Percentiles rank a stretch among this genome's conserved stretches.
Conservation (phyloP, 37 sponge, comb jelly and placozoan species). For the Eunapius fragilis region DNA sequence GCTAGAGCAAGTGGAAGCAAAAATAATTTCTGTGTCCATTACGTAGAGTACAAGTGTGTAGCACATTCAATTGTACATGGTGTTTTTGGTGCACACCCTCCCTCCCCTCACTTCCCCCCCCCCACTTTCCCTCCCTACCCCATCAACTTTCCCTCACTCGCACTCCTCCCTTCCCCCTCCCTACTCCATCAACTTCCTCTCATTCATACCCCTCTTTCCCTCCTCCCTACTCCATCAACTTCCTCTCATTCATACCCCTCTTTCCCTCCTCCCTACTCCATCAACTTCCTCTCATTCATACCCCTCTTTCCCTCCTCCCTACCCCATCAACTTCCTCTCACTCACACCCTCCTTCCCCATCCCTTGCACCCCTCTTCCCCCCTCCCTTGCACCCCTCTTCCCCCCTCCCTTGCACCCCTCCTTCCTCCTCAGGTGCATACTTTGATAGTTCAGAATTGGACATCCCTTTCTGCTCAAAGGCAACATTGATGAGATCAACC, state of each 20-base stretch:
- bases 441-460: background rate
- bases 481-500: conserved; percentile 96
- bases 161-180: background rate
- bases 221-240: no score
- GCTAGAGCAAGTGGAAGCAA: background rate
- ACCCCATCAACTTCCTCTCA: background rate
- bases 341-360: background rate
- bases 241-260: no score
- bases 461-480: conserved; percentile 75
- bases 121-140: background rate
- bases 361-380: background rate
- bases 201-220: background rate
- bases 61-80: no score
- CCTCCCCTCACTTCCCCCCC: background rate
- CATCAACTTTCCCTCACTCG: background rate
- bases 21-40: background rate
- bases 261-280: background rate
- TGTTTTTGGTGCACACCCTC: no score
- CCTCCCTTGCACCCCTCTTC: background rate
- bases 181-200: background rate
- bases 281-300: background rate
- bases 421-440: background rate
- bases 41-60: no score
- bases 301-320: background rate
- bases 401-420: background rate